Evolutionary conservation across 2,888 invertebrate genomes (phyloP).

Genomic region (Synergus gifuensis): DNA sequence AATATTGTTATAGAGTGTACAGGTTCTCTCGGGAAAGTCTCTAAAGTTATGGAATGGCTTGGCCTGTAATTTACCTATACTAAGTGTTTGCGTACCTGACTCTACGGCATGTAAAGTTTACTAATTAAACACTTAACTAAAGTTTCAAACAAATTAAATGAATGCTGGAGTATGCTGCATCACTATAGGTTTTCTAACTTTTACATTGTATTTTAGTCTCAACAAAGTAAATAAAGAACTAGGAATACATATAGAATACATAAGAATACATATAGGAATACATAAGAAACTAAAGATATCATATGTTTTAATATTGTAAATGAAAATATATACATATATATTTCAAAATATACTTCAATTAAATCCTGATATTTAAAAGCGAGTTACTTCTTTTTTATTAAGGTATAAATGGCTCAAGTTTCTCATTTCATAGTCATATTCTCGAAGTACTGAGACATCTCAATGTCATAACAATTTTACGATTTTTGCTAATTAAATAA

Average conservation of each 20-base stretch:
- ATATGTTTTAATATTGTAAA: no score
- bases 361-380: no score
- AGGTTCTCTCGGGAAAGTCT: constrained; percentile 51
- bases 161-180: constrained; percentile 62
- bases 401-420: not conserved
- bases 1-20: constrained; percentile 46
- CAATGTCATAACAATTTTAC: not conserved
- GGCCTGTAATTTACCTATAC: constrained; percentile 70
- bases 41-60: constrained; percentile 70
- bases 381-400: no score
- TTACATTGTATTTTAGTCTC: constrained; percentile 42
- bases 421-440: not conserved
- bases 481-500: not conserved
- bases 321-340: no score
- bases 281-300: not conserved
- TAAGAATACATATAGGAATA: no score
- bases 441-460: not conserved
- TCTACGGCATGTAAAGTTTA: constrained; percentile 68
- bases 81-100: constrained; percentile 70
- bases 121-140: constrained; percentile 72
- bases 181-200: constrained; percentile 57
- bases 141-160: constrained; percentile 70
- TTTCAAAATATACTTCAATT: no score
- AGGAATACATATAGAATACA: no score
- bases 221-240: not conserved